Conservation (phyloP, 1,140 invertebrate species). For the Eriocheir sinensis region DNA sequence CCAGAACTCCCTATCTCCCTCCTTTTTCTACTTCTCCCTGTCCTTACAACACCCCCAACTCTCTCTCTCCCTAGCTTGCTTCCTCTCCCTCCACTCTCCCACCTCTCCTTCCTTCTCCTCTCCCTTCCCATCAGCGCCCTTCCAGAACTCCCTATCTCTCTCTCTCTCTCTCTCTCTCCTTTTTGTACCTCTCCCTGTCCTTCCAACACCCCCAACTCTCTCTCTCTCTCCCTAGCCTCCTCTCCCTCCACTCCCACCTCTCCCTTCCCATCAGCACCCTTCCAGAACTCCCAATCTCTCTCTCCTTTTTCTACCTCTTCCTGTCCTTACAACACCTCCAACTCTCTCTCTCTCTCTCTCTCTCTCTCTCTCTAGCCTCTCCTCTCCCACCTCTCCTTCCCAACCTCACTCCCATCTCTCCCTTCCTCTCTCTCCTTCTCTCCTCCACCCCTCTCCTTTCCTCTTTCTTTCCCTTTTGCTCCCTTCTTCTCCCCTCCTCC, state of each 20-base stretch:
- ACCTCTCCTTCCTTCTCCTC: background rate
- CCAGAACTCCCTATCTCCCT: background rate
- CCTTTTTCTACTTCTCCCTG: background rate
- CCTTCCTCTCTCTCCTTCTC: background rate
- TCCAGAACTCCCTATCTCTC: background rate
- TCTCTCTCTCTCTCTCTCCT: background rate
- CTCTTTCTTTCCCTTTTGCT: background rate
- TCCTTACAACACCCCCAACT: background rate
- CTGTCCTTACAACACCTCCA: background rate
- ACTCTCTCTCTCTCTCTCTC: background rate
- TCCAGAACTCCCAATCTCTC: background rate
- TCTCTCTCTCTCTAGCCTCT: no score
- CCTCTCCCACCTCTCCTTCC: background rate
- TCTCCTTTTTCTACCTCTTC: background rate
- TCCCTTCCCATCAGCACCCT: background rate
- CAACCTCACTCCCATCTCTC: background rate
- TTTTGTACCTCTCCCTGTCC: no score
- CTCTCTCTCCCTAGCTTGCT: background rate
- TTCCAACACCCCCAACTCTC: background rate
- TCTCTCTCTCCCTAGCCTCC: background rate
- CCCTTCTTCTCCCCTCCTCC: background rate
- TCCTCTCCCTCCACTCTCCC: conserved; percentile 15
- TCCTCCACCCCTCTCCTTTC: background rate
- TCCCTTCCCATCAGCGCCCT: background rate
- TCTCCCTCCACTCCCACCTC: background rate